These are phyloP conservation scores for Eurytoma californica DNA, from an alignment of 2,888 invertebrate genomes.

Conservation along the genomic window DNA sequence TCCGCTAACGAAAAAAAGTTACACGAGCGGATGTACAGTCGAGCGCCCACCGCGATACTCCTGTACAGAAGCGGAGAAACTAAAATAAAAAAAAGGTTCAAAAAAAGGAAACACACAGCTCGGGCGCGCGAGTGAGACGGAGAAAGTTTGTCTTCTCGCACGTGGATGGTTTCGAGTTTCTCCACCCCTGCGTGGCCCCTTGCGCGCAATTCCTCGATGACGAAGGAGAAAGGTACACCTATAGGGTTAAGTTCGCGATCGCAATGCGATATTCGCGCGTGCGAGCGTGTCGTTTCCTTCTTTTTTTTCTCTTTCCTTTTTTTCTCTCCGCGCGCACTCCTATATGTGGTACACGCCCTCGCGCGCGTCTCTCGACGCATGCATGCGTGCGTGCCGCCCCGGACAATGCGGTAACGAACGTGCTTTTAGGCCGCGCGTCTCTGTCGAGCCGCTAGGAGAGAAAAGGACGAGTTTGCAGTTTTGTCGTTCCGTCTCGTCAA, in stretches of 20 bases:
- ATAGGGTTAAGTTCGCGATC: slow-evolving; percentile 45
- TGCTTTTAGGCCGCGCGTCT: slow-evolving; percentile 48
- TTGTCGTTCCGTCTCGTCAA: slow-evolving; percentile 48
- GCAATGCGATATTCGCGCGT: slow-evolving; percentile 52
- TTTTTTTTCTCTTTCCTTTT: not conserved
- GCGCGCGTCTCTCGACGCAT: not conserved
- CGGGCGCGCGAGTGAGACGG: not conserved
- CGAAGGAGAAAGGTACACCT: not conserved
- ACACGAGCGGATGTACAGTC: not conserved
- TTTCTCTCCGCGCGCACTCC: not conserved
- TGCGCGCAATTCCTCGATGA: slow-evolving; percentile 29
- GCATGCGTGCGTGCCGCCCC: not conserved
- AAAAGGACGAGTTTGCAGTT: slow-evolving; percentile 52
- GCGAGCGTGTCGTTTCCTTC: slow-evolving; percentile 27
- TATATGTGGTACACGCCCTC: not conserved
- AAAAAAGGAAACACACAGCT: not conserved
- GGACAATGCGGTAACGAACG: slow-evolving; percentile 51
- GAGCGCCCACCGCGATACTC: not conserved
- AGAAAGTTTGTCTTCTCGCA: slow-evolving; percentile 37
- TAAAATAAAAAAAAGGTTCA: not conserved
- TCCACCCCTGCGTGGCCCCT: slow-evolving; percentile 8
- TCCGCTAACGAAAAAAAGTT: too few relatives aligned
- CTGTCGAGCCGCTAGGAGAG: slow-evolving; percentile 14
- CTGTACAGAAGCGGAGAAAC: not conserved
- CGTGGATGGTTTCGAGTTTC: slow-evolving; percentile 48